These are phyloP conservation scores for Mycetomoellerius zeteki DNA, from an alignment of 1,140 invertebrate species.

Conservation along the genomic window DNA sequence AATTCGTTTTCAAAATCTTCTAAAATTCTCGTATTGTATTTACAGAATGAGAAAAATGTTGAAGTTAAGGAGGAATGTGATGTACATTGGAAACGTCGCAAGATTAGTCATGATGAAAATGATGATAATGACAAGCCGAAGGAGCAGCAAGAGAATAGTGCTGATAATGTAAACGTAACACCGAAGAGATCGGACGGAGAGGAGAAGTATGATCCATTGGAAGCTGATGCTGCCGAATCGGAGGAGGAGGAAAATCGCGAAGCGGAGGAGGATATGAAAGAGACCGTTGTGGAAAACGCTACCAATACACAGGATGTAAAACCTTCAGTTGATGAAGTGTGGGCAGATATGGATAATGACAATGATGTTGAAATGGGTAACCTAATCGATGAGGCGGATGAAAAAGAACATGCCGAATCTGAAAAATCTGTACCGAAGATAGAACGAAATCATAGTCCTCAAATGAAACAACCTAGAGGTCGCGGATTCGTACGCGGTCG, in stretches of 20 bases:
- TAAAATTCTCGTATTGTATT: neutral
- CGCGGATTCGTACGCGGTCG: conserved; percentile 77
- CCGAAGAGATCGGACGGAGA: conserved; percentile 75
- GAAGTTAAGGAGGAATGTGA: conserved; percentile 75
- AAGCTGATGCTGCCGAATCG: conserved; percentile 82
- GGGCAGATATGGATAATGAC: conserved; percentile 82
- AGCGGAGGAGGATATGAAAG: conserved; percentile 43
- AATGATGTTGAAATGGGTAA: conserved; percentile 80
- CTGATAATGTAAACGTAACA: conserved; percentile 56
- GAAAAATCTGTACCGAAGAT: conserved; percentile 65
- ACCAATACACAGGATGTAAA: conserved; percentile 67
- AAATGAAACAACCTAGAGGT: conserved; percentile 63
- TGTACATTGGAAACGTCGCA: conserved; percentile 79
- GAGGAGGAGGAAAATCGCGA: conserved; percentile 75
- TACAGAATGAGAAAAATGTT: conserved; percentile 62
- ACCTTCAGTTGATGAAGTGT: conserved; percentile 77
- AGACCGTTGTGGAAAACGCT: conserved; percentile 47
- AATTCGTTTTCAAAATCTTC: neutral
- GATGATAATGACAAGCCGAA: conserved; percentile 66
- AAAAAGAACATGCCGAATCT: conserved; percentile 74
- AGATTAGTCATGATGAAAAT: conserved; percentile 68
- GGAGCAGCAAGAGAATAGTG: conserved; percentile 66
- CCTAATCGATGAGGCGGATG: conserved; percentile 80
- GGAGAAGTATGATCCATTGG: conserved; percentile 83
- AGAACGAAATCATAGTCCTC: conserved; percentile 65